Evolutionary conservation across 2,797 vertebrate species (phyloP).

Genomic region (Chloroceryle amazona): DNA sequence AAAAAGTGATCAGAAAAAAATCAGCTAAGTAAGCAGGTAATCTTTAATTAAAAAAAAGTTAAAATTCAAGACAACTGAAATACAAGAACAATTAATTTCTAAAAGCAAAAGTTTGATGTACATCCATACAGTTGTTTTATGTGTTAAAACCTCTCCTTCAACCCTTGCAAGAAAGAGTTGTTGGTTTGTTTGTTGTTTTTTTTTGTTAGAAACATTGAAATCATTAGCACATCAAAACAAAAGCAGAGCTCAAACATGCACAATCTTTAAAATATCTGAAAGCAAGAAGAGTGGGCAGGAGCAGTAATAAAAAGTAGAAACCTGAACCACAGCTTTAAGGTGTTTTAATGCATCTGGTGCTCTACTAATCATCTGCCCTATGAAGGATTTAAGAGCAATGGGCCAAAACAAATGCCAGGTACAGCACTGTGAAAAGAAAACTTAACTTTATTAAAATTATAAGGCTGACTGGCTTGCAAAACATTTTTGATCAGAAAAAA

Average conservation of each 20-base stretch:
- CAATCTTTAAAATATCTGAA: conserved; percentile 50
- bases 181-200: background rate
- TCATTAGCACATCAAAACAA: conserved; percentile 49
- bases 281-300: conserved; percentile 45
- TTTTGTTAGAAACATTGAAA: conserved; percentile 63
- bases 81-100: conserved; percentile 44
- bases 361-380: background rate
- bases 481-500: background rate
- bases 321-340: conserved; percentile 42
- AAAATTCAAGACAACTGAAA: conserved; percentile 49
- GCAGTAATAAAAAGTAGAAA: conserved; percentile 48
- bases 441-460: background rate
- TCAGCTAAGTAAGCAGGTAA: conserved; percentile 61
- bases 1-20: conserved; percentile 64
- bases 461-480: conserved; percentile 6
- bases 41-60: conserved; percentile 35
- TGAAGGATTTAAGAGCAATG: background rate
- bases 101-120: conserved; percentile 23
- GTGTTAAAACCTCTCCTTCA: conserved; percentile 52
- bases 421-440: background rate
- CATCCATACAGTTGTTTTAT: background rate
- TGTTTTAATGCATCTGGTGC: conserved; percentile 37
- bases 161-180: conserved; percentile 40
- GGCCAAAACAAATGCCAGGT: conserved; percentile 3
- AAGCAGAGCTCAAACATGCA: conserved; percentile 63